These are phyloP conservation scores for Eudemis profundana DNA, from an alignment of 2,888 invertebrate genomes.

Conservation along the genomic window DNA sequence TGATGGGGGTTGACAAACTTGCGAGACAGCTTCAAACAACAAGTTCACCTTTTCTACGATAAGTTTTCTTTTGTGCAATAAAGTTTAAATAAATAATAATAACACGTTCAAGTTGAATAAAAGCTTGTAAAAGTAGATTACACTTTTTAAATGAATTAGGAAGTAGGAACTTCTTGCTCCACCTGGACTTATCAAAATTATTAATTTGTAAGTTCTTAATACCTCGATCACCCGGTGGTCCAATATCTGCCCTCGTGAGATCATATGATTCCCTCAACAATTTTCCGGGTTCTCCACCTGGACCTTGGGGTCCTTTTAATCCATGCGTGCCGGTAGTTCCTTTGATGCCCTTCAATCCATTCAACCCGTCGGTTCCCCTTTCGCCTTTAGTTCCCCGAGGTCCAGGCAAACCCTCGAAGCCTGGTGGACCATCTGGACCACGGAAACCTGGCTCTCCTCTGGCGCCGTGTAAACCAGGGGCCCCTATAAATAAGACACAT, in stretches of 20 bases:
- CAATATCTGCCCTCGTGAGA: constrained; percentile 18
- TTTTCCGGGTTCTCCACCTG: constrained; percentile 6
- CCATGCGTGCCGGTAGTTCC: constrained; percentile 49
- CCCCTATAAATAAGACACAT: constrained; percentile 68
- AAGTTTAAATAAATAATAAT: too few species aligned
- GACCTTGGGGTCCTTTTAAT: constrained; percentile 57
- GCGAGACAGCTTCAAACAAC: too few species aligned
- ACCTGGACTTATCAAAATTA: too few species aligned
- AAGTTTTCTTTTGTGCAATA: too few species aligned
- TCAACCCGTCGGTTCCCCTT: constrained; percentile 10
- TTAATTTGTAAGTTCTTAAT: not conserved
- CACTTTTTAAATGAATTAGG: too few species aligned
- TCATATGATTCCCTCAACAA: constrained; percentile 5
- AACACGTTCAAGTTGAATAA: too few species aligned
- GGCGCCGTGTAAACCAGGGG: constrained; percentile 71
- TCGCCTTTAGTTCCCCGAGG: constrained; percentile 7
- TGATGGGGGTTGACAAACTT: too few species aligned
- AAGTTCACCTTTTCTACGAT: too few species aligned
- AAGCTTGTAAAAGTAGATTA: too few species aligned
- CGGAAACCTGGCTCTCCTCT: constrained; percentile 66
- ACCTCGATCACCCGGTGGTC: constrained; percentile 63
- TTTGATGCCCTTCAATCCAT: constrained; percentile 15
- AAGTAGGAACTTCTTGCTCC: too few species aligned
- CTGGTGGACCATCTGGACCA: constrained; percentile 65
- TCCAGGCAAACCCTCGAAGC: constrained; percentile 59